Evolutionary conservation across 2,797 vertebrate species (phyloP), one percentile per base, ranked within the genome.

Genomic region (Enteromius argenteus): DNA sequence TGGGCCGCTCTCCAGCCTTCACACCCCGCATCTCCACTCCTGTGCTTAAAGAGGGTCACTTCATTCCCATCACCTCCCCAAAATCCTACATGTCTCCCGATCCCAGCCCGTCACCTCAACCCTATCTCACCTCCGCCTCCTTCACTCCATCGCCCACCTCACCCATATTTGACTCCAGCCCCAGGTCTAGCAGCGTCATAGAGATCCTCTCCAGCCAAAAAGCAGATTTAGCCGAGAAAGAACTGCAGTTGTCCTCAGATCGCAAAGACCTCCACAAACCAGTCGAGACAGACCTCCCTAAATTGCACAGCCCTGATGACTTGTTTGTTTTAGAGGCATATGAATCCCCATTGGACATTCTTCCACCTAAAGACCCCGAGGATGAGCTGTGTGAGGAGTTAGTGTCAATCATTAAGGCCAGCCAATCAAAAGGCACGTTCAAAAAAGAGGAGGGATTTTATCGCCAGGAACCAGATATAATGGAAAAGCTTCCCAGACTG

Each of bases 371-470:
- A 89, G 94, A 95, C 87, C 91, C 91, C 0, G 89, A 95, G 82
- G 95, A 96, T 67, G 94, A 96, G 84, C 86, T 90, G 53, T 90
- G 83, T 86, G 89, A 95, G 86, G 91, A 94, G 88, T 80, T 94
- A 73, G 83, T 91, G 78, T 89, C 93, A 86, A 87, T 94, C 89
- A 91, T 91, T 64, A 89, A 42, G 87, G 92, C 77, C 53, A 77
- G 90, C 81, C 92, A 89, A 73, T 87, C 90, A 84, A 89, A 93
- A 77, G 72, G 76, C 10, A 58, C 72, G 0, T 21, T 44, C 44
- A 35, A 74, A 88, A 90, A 93, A 89, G 91, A 92, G 37, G 87
- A 87, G 83, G 90, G 86, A 56, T 87, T 90, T 89, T 84, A 76
- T 68, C 85, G 68, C 79, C 86, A 3, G 87, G 87, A 79, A 75